Conservation (phyloP, 1,140 invertebrate species). For the Drosophila ficusphila region DNA sequence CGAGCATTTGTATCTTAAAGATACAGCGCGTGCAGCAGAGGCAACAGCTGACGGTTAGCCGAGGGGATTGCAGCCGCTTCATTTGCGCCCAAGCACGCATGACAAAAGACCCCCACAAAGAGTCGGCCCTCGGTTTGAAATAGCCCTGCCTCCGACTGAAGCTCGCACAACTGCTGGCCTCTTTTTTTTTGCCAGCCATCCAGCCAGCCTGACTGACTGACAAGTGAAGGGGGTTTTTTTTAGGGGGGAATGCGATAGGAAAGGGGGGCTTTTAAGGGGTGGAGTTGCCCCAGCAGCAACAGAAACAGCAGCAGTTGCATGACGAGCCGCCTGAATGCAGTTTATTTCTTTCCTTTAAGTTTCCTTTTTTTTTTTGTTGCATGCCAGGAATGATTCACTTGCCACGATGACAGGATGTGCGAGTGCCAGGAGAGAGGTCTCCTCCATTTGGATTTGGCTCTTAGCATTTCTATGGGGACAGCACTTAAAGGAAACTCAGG, state of each 20-base stretch:
- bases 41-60: conserved; percentile 64
- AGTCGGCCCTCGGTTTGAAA: conserved; percentile 51
- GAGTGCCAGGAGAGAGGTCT: conserved; percentile 70
- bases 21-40: conserved; percentile 58
- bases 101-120: conserved; percentile 66
- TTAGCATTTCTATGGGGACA: conserved; percentile 49
- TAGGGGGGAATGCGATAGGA: not conserved
- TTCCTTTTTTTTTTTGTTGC: conserved; percentile 25
- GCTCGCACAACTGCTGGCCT: conserved; percentile 65
- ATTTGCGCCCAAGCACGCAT: conserved; percentile 79
- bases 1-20: conserved; percentile 65
- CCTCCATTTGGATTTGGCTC: conserved; percentile 49
- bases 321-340: conserved; percentile 70
- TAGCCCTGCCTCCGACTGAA: conserved; percentile 44
- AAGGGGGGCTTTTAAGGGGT: not conserved
- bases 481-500: conserved; percentile 52
- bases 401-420: conserved; percentile 71
- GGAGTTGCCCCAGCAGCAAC: conserved; percentile 11
- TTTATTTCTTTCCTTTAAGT: conserved; percentile 47
- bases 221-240: conserved; percentile 33
- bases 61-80: conserved; percentile 64
- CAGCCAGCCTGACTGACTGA: conserved; percentile 42
- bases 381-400: conserved; percentile 77
- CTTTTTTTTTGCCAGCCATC: conserved; percentile 47
- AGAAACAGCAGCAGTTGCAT: conserved; percentile 74